Evolutionary conservation across 2,113 vertebrate species (phyloP).

Genomic region (Lichenostomus cassidix): DNA sequence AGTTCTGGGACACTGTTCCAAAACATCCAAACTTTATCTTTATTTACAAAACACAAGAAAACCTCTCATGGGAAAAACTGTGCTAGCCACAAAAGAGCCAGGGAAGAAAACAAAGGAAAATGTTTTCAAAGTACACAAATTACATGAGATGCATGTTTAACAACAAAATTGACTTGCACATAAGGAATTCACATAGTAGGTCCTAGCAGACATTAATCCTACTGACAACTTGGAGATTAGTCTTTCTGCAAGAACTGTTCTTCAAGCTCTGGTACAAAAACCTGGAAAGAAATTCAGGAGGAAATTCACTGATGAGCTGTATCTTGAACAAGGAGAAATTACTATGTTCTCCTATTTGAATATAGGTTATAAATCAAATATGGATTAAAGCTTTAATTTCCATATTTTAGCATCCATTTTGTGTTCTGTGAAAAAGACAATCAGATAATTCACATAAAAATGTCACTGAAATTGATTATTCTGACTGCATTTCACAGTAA

Average conservation of each 20-base stretch:
- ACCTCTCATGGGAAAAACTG: too few species aligned
- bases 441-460: background rate
- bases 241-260: background rate
- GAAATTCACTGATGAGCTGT: background rate
- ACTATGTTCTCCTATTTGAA: background rate
- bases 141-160: background rate
- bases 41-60: too few species aligned
- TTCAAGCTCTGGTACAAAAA: background rate
- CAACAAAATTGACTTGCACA: background rate
- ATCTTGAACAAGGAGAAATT: background rate
- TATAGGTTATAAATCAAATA: background rate
- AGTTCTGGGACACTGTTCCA: too few species aligned
- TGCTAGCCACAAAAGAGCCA: too few species aligned
- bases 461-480: background rate
- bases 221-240: background rate
- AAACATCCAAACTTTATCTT: too few species aligned
- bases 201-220: background rate
- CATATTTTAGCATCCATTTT: background rate
- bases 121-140: background rate
- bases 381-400: background rate
- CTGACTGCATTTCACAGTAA: background rate
- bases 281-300: background rate
- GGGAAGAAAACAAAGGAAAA: background rate
- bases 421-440: background rate
- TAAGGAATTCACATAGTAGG: background rate